Evolutionary conservation across 2,888 invertebrate genomes (phyloP).

Genomic region (Pollenia angustigena): DNA sequence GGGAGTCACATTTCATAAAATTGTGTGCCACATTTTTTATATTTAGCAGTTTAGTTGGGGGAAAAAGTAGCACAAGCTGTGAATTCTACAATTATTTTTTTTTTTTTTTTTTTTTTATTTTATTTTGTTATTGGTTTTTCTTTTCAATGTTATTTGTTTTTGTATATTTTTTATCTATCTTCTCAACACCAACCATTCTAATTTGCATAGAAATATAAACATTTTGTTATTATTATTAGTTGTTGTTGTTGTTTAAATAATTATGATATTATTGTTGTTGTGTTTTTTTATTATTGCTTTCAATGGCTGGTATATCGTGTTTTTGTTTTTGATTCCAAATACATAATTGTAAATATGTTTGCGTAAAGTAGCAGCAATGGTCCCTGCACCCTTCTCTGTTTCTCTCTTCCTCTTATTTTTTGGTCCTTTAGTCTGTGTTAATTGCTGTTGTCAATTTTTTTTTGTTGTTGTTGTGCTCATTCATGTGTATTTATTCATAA

Average conservation of each 20-base stretch:
- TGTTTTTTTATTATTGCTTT: constrained; percentile 11
- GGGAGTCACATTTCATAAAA: not conserved
- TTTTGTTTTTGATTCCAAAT: constrained; percentile 4
- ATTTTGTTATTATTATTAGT: constrained; percentile 26
- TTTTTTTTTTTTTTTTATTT: constrained; percentile 23
- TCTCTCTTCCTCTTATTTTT: not conserved
- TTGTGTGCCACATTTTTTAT: not conserved
- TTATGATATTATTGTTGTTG: constrained; percentile 30
- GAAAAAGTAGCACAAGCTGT: not conserved
- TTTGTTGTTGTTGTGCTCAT: constrained; percentile 53
- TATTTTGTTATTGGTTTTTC: constrained; percentile 10
- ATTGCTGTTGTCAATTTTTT: constrained; percentile 67
- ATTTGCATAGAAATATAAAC: constrained; percentile 58
- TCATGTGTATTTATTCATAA: constrained; percentile 63
- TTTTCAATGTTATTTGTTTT: constrained; percentile 25
- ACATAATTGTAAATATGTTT: constrained; percentile 14
- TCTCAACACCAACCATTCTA: constrained; percentile 52
- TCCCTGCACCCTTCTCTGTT: not conserved
- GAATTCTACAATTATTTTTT: constrained; percentile 3
- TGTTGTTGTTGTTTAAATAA: constrained; percentile 28
- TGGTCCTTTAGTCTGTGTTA: constrained; percentile 27
- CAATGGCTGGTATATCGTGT: constrained; percentile 16
- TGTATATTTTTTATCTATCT: constrained; percentile 18
- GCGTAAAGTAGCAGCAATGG: constrained; percentile 1
- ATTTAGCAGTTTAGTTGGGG: not conserved